These are phyloP conservation scores for Gallinago solitaria DNA, from an alignment of 2,797 vertebrate species.

Conservation along the genomic window DNA sequence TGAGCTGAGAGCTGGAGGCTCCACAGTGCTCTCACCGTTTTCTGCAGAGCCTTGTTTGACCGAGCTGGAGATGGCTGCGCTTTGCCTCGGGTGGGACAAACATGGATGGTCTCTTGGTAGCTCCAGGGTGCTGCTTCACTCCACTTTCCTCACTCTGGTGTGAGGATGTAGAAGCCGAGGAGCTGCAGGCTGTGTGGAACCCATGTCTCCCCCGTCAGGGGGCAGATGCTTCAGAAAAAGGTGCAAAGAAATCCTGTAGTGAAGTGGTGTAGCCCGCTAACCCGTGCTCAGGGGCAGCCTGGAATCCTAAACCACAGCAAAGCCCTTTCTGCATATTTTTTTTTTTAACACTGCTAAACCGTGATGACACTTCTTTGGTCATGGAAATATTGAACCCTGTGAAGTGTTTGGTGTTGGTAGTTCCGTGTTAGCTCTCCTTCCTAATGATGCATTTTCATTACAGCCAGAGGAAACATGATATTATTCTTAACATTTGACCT, in stretches of 20 bases:
- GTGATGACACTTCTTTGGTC: not conserved
- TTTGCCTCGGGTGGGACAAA: not conserved
- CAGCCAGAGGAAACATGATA: not conserved
- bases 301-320: not conserved
- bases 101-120: accelerated
- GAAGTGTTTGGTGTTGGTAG: not conserved
- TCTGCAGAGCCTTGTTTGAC: not conserved
- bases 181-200: not conserved
- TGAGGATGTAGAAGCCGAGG: accelerated
- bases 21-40: not conserved
- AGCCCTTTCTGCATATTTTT: not conserved
- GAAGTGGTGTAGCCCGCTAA: too few species aligned
- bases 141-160: not conserved
- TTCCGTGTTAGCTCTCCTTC: not conserved
- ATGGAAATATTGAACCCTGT: not conserved
- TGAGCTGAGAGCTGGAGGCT: not conserved
- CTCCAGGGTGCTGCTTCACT: not conserved
- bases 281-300: accelerated
- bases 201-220: accelerated
- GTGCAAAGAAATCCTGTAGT: not conserved
- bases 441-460: not conserved
- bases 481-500: not conserved
- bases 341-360: not conserved
- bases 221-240: not conserved
- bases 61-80: accelerated